Conservation (phyloP, 1,140 invertebrate genomes). For the Xylocopa sonorina region DNA sequence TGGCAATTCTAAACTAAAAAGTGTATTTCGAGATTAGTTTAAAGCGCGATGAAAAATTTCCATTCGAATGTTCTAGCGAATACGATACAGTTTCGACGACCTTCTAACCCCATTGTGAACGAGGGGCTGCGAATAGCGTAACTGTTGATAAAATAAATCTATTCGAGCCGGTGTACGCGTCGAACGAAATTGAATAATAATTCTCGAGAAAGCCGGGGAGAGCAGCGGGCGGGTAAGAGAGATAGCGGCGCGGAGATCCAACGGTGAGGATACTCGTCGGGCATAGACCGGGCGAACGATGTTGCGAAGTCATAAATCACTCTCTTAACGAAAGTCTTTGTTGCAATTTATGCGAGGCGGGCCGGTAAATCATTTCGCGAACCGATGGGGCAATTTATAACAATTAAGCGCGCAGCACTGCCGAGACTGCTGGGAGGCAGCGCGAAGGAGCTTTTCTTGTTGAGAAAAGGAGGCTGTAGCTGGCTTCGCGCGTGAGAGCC, state of each 20-base stretch:
- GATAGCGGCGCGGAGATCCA: not conserved
- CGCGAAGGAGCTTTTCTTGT: slow-evolving; percentile 50
- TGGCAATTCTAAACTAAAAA: no score
- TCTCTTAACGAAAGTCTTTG: slow-evolving; percentile 80
- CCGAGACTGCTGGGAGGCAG: slow-evolving; percentile 18
- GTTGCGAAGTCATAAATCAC: slow-evolving; percentile 75
- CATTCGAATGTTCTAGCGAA: not conserved
- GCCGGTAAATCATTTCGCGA: slow-evolving; percentile 79
- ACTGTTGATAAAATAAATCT: slow-evolving; percentile 18
- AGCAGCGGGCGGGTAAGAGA: not conserved
- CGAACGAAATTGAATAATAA: slow-evolving; percentile 56
- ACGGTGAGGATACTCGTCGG: not conserved
- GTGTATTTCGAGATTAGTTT: no score
- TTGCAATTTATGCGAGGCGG: slow-evolving; percentile 78
- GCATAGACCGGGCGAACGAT: slow-evolving; percentile 43
- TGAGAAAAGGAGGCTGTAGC: slow-evolving; percentile 44
- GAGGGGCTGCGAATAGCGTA: not conserved
- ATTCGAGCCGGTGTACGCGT: not conserved
- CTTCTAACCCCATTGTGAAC: not conserved
- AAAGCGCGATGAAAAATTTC: no score
- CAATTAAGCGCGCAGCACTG: slow-evolving; percentile 73
- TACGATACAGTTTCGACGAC: not conserved
- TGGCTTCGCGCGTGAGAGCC: slow-evolving; percentile 53
- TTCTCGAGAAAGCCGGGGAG: slow-evolving; percentile 14
- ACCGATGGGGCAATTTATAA: slow-evolving; percentile 80